Percentiles rank a stretch among this genome's conserved stretches.
phyloP scores from a whole-genome alignment of 2,888 invertebrate species.

The Ennomos fuscantarius region DNA sequence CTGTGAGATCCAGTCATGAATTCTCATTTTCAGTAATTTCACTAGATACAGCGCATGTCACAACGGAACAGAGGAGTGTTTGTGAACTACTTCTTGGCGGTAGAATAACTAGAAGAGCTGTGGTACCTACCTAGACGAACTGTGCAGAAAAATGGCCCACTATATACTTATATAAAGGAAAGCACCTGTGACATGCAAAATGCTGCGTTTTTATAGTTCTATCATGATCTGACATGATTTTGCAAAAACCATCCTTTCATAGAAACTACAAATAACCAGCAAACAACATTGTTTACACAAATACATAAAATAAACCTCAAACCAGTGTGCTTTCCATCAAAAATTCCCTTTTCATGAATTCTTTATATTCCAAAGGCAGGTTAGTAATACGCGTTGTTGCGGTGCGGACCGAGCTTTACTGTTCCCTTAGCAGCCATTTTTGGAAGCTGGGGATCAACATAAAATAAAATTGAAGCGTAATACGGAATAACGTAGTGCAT shows the following conservation, averaged over 20 bases:
- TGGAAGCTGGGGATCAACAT: conserved; percentile 66
- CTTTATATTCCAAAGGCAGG: conserved; percentile 65
- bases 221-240: conserved; percentile 7
- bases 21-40: no score
- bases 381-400: conserved; percentile 57
- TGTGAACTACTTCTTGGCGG: no score
- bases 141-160: no score
- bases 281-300: conserved; percentile 36
- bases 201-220: no score
- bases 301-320: conserved; percentile 57
- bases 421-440: conserved; percentile 66
- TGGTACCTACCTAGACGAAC: no score
- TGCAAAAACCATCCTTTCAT: conserved; percentile 21
- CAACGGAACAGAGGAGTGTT: no score
- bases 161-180: no score
- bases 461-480: conserved; percentile 70
- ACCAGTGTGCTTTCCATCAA: conserved; percentile 61
- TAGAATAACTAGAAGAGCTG: no score
- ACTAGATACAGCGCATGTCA: no score
- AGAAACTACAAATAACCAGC: conserved; percentile 16
- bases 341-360: conserved; percentile 72
- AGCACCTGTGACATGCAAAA: no score
- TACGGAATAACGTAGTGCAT: conserved; percentile 55
- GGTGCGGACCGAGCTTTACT: conserved; percentile 58
- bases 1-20: no score